Evolutionary conservation across 1,140 invertebrate species (phyloP).

Genomic region (Orius laevigatus): DNA sequence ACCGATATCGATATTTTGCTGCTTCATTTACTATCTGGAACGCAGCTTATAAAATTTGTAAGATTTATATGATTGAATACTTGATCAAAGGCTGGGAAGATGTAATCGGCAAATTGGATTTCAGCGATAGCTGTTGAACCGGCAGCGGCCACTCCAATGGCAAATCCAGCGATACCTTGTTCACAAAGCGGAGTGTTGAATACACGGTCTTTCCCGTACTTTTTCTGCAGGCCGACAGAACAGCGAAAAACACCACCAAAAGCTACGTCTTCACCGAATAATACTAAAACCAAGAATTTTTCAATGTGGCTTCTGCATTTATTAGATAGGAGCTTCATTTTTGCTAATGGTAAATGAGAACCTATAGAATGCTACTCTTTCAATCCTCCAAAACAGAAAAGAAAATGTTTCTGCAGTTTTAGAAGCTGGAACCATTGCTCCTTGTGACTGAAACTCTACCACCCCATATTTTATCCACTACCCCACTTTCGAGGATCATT

Average conservation of each 20-base stretch:
- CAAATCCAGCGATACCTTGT: conserved; percentile 96
- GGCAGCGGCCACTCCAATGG: conserved; percentile 76
- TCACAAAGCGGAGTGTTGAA: conserved; percentile 98
- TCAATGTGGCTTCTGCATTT: too few species aligned
- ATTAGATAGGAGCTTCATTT: too few species aligned
- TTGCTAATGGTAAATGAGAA: background rate
- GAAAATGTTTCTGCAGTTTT: too few species aligned
- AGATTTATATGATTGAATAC: conserved; percentile 29
- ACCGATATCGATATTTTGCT: conserved; percentile 87
- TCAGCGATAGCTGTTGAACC: conserved; percentile 92
- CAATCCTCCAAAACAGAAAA: too few species aligned
- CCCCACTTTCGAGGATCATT: too few species aligned
- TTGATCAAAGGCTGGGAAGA: conserved; percentile 98
- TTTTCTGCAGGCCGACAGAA: conserved; percentile 79
- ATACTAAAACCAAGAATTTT: conserved; percentile 34
- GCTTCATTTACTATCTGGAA: conserved; percentile 69
- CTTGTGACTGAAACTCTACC: too few species aligned
- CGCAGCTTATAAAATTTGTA: conserved; percentile 8
- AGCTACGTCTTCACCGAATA: conserved; percentile 97
- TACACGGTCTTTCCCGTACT: conserved; percentile 84
- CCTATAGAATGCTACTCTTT: background rate
- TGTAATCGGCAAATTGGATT: conserved; percentile 99
- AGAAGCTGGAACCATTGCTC: too few species aligned
- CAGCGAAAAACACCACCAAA: conserved; percentile 98
- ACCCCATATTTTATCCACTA: too few species aligned